Evolutionary conservation across 2,113 vertebrate genomes (phyloP), one percentile per base, ranked within the genome.

Genomic region (Mesoclemmys tuberculata): DNA sequence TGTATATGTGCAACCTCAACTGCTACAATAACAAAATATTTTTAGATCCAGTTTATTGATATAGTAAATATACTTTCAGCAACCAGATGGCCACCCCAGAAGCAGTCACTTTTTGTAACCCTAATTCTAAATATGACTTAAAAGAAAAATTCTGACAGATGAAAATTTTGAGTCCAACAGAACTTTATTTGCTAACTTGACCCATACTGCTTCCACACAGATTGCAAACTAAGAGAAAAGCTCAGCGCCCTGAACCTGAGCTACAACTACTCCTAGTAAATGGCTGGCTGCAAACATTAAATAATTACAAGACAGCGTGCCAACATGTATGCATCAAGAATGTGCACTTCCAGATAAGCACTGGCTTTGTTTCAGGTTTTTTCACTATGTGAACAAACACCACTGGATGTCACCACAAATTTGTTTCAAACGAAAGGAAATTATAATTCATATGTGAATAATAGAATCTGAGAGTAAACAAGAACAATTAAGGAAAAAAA

Each of bases 21-120:
- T 51, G 10, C 54, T 92, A 90, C 19, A 58, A 11, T 41, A 91
- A 54, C 75, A 93, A 85, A 83, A 11, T 81, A 84, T 55, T 89
- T 94, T 91, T 90, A 90, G 68, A 90, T 77, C 10, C 19, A 38
- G 21, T 79, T 85, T 88, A 81, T 93, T 93, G 89, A 85, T 64
- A 68, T 1, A 79, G 6, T 26, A 89, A 89, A 14, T 79, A 81
- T 56, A 68, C 83, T 75, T 90, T 38, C 85, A 96, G 88, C 64
- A 87, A 94, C 85, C 44, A 75, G 90, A 77, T 58, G 56, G 22
- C 38, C 83, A 71, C 64, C 84, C 58, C 51, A 79, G 82, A 75
- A 85, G 24, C 18, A 92, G 5, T 21, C 58, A 41, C 12, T 27
- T 85, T 77, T 5, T 44, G 46, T 27, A 93, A 80, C 11, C 56